Conservation (phyloP, 37 sponge, comb jelly and placozoan genomes). For the Chondrilla cf. caribensis region DNA sequence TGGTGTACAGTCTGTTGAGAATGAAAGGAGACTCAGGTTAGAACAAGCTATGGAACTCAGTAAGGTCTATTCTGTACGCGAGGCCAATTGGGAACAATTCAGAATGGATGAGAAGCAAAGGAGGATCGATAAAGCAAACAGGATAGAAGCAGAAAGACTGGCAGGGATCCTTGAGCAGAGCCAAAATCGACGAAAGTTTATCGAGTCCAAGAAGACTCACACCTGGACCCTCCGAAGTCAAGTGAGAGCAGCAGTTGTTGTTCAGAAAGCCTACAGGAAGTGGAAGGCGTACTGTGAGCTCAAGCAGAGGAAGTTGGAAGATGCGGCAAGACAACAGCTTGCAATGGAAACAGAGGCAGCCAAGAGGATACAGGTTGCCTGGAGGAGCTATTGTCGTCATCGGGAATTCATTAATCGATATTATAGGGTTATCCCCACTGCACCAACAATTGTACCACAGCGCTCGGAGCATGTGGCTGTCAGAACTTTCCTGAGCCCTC, state of each 20-base stretch:
- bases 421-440: slow-evolving; percentile 14
- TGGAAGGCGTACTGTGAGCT: slow-evolving; percentile 3
- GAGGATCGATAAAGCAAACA: slow-evolving; percentile 52
- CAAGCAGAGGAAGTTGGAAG: neutral
- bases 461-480: neutral
- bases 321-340: neutral
- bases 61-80: slow-evolving; percentile 30
- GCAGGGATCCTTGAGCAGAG: slow-evolving; percentile 50
- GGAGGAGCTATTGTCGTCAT: slow-evolving; percentile 9
- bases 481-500: neutral
- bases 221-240: slow-evolving; percentile 41
- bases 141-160: slow-evolving; percentile 42
- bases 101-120: slow-evolving; percentile 11
- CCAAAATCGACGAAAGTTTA: slow-evolving; percentile 39
- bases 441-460: slow-evolving; percentile 19
- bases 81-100: slow-evolving; percentile 51
- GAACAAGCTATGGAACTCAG: slow-evolving; percentile 62
- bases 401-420: neutral
- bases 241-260: slow-evolving; percentile 45
- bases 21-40: slow-evolving; percentile 16
- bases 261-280: slow-evolving; percentile 53
- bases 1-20: neutral
- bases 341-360: slow-evolving; percentile 6
- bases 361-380: slow-evolving; percentile 4
- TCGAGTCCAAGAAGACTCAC: slow-evolving; percentile 25